Base-by-base conservation (phyloP, 2,113 vertebrate genomes). In the Porphyrio hochstetteri region DNA sequence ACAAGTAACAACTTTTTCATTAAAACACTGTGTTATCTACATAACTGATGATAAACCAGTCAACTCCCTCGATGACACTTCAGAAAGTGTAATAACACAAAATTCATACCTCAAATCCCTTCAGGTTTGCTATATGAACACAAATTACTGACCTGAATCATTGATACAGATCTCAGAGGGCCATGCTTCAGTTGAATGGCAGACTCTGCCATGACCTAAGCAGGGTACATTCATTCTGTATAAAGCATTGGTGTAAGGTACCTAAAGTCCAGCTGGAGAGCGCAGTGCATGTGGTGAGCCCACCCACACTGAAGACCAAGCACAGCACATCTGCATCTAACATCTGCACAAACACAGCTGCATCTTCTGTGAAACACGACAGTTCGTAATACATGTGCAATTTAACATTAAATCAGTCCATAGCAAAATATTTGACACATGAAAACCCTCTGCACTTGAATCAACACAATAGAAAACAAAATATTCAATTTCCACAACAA, bases 211-310 rank as follows among this genome's bases (percentile, higher is more conserved):
- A 1, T 33, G 5, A 53, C 20, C n/a, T 36, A 60, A 50, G 6
- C 53, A 50, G 16, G 61, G 33, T 10, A 33, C 7, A 1, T 11
- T 38, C 3, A 9, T 10, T 20, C 15, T 48, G 13, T 4, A 20
- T 35, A 81, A 15, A 0, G 0, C 52, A 20, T 11, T 29, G 16
- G 1, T 11, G 29, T 10, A n/a, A 36, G 14, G 16, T 23, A 24
- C 12, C 38, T 24, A 2, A 11, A 46, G 21, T 21, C 53, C 35
- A 20, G 6, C 7, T 1, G 3, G 15, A 70, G 38, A 11, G 19
- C 0, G 4, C 46, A 70, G 25, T 5, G 44, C 59, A 3, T 1
- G 23, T 4, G 6, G 21, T 0, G 1, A 81, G 31, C 11, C 38
- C 36, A 70, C 31, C 52, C 40, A 23, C 4, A 1, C 52, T 55